phyloP scores from a whole-genome alignment of 2,797 vertebrate genomes.

The Hypotaenidia philippensis region DNA sequence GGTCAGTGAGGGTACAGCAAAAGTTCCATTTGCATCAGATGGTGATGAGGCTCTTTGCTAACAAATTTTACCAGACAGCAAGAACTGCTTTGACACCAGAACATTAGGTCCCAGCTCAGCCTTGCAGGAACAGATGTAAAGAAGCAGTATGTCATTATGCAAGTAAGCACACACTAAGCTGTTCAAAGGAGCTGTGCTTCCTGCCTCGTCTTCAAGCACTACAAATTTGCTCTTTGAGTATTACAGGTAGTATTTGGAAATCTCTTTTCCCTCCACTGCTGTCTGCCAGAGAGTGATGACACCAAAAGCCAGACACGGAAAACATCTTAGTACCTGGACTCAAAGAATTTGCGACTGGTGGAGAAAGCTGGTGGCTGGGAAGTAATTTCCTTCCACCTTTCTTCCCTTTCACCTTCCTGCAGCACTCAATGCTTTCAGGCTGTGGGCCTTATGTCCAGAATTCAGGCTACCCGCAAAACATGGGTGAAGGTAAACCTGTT shows the following conservation, averaged over 20 bases:
- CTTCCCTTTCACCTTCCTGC: background rate
- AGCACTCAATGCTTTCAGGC: background rate
- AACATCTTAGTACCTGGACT: background rate
- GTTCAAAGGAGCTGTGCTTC: background rate
- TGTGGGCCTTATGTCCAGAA: background rate
- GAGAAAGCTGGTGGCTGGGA: background rate
- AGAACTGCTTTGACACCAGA: background rate
- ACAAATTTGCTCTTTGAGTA: background rate
- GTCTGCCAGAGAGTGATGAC: background rate
- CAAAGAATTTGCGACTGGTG: background rate
- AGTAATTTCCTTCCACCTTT: background rate
- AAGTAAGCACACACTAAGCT: background rate
- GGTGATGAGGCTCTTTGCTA: background rate
- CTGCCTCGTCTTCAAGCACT: background rate
- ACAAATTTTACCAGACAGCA: background rate
- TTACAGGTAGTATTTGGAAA: background rate
- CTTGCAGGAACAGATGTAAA: background rate
- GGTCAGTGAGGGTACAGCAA: background rate
- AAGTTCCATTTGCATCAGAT: background rate
- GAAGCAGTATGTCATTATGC: background rate
- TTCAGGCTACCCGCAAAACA: background rate
- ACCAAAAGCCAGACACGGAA: background rate
- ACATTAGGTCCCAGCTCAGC: background rate
- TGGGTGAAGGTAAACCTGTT: background rate
- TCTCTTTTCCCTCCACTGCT: background rate